These are phyloP conservation scores for Caenorhabditis macrosperma DNA, from an alignment of 2,888 invertebrate genomes.

Conservation along the genomic window DNA sequence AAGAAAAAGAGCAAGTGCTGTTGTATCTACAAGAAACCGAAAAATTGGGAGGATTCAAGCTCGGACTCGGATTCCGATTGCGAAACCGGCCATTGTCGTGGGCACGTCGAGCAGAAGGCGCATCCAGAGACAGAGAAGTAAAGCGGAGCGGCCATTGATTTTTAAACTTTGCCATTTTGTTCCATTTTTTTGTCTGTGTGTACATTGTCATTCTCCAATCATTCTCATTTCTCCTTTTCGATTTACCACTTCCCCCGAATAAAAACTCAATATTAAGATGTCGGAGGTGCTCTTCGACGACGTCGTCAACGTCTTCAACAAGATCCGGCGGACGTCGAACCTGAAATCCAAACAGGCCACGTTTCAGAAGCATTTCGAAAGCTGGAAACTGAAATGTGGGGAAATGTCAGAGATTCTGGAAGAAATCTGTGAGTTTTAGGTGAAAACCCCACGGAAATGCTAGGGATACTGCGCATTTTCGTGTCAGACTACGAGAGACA, in stretches of 20 bases:
- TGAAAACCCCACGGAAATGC: conserved; percentile 19
- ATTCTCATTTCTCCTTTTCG: no score
- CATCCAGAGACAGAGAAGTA: conserved; percentile 26
- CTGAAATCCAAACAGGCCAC: conserved; percentile 39
- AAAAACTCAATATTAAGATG: conserved; percentile 15
- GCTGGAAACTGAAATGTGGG: conserved; percentile 28
- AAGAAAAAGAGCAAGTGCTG: conserved; percentile 79
- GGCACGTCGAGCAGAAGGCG: conserved; percentile 78
- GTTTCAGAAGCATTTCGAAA: conserved; percentile 42
- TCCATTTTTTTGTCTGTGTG: neutral
- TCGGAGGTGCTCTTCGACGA: conserved; percentile 38
- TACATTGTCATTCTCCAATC: no score
- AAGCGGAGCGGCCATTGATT: neutral
- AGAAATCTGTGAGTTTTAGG: conserved; percentile 19
- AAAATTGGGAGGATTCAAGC: conserved; percentile 74
- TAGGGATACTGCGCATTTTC: conserved; percentile 83
- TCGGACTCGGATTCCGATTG: conserved; percentile 72
- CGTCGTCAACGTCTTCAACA: conserved; percentile 53
- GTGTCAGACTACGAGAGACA: conserved; percentile 88
- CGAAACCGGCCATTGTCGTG: conserved; percentile 78
- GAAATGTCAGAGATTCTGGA: neutral
- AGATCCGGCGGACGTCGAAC: conserved; percentile 49
- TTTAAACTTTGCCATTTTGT: conserved; percentile 12
- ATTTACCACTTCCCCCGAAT: neutral
- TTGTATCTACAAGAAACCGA: conserved; percentile 78